phyloP scores from a whole-genome alignment of 2,113 vertebrate genomes.

The Phycodurus eques region DNA sequence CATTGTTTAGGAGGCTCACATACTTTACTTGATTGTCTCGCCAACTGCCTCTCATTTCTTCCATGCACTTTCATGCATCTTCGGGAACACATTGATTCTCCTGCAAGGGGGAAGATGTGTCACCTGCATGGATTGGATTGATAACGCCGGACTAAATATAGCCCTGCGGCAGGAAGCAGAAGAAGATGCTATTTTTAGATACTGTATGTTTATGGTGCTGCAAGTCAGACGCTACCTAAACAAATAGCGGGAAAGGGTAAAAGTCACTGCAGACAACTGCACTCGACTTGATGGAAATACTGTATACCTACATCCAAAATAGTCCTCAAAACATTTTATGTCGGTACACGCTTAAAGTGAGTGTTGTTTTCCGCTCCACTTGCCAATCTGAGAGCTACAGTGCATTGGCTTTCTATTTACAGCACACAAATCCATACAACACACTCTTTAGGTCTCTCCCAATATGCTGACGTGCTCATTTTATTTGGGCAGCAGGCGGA shows the following conservation, averaged over 20 bases:
- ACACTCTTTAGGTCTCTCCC: slow-evolving; percentile 15
- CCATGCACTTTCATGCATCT: slow-evolving; percentile 38
- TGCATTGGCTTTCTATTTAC: slow-evolving; percentile 31
- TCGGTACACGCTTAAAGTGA: slow-evolving; percentile 25
- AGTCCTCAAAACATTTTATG: slow-evolving; percentile 21
- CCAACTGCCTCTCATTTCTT: slow-evolving; percentile 22
- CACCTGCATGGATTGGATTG: slow-evolving; percentile 65
- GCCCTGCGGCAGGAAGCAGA: slow-evolving; percentile 67
- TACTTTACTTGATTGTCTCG: slow-evolving; percentile 4
- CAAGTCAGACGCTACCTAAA: slow-evolving; percentile 45
- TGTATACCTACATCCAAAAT: slow-evolving; percentile 17
- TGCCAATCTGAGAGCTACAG: slow-evolving; percentile 35
- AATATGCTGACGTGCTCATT: slow-evolving; percentile 20
- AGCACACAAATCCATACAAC: slow-evolving; percentile 27
- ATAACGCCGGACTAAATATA: slow-evolving; percentile 74
- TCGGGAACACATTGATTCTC: slow-evolving; percentile 61
- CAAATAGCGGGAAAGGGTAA: slow-evolving; percentile 21
- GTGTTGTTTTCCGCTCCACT: slow-evolving; percentile 19
- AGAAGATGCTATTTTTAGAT: slow-evolving; percentile 68
- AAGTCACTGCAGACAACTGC: slow-evolving; percentile 32
- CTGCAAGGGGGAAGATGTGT: slow-evolving; percentile 55
- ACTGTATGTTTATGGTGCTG: slow-evolving; percentile 56
- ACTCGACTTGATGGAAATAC: slow-evolving; percentile 34
- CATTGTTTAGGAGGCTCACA: neutral
- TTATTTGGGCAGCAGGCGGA: slow-evolving; percentile 39